Evolutionary conservation across 2,113 vertebrate species (phyloP).

Genomic region (Conger conger): DNA sequence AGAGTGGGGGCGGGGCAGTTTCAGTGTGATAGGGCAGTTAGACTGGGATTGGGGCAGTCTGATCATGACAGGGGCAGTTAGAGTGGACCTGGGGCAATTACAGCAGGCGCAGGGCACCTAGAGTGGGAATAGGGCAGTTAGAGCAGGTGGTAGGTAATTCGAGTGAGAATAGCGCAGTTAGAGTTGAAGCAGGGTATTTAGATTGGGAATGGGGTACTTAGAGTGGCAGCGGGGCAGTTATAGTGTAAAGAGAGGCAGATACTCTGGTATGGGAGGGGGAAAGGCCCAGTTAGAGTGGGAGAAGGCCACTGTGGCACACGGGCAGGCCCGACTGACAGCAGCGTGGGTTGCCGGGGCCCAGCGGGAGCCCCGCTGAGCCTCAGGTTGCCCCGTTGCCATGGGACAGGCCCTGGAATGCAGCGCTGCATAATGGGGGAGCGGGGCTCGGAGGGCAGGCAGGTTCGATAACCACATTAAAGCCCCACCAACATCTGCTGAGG

Average conservation of each 20-base stretch:
- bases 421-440: slow-evolving; percentile 78
- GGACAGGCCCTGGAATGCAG: slow-evolving; percentile 81
- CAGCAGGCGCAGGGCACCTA: too few relatives aligned
- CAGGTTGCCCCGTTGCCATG: slow-evolving; percentile 85
- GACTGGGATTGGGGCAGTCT: too few relatives aligned
- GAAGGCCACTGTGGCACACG: slow-evolving; percentile 36
- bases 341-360: slow-evolving; percentile 67
- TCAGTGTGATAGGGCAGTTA: too few relatives aligned
- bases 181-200: slow-evolving; percentile 21
- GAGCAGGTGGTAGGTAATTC: slow-evolving; percentile 21
- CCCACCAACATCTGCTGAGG: slow-evolving; percentile 94
- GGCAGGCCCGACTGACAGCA: slow-evolving; percentile 67
- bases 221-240: slow-evolving; percentile 9
- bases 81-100: too few relatives aligned
- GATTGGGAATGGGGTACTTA: slow-evolving; percentile 45
- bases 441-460: slow-evolving; percentile 86
- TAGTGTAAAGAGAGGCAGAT: slow-evolving; percentile 51
- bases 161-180: slow-evolving; percentile 43
- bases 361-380: slow-evolving; percentile 66
- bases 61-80: too few relatives aligned
- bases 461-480: slow-evolving; percentile 99
- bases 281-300: background rate
- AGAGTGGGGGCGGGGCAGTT: too few relatives aligned
- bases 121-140: background rate
- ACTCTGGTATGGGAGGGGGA: slow-evolving; percentile 36